Base-by-base conservation (phyloP, 2,113 vertebrate genomes). In the Anguilla rostrata region DNA sequence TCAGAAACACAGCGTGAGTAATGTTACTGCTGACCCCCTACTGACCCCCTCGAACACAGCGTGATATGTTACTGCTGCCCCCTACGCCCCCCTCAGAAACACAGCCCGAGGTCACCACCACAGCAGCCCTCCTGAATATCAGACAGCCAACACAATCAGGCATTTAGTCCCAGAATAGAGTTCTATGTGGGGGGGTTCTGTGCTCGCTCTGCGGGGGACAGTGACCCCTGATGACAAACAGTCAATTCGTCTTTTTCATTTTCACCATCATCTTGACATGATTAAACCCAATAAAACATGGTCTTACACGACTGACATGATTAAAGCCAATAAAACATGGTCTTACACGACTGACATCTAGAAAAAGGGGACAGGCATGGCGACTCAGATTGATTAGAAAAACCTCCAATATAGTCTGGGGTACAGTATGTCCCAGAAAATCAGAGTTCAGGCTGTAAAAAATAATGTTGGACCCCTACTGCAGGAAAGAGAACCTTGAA, bases 11-110 rank as follows among this genome's bases (percentile, higher is more conserved):
- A 34, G 34, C 34, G 0, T 34, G 34, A 34, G 34, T 34, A 34
- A 34, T 34, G 34, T 34, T 34, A 34, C 34, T 34, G 34, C 34
- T 34, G 34, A 34, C 34, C 34, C 34, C 34, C 34, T 34, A 34
- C 34, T 34, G 34, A 0, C 34, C 34, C 34, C 34, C 94, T n/a
- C n/a, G n/a, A 34, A 34, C 34, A 34, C 34, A 34, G 34, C 34
- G 0, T 34, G 34, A 34, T 0, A n/a, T n/a, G 34, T 34, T 34
- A 34, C 34, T 34, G 34, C 34, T 95, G 94, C 95, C 95, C n/a
- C n/a, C n/a, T n/a, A n/a, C n/a, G n/a, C n/a, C 81, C 82, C 88
- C 90, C 91, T 90, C 78, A 91, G 91, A 91, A 86, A 12, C n/a
- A 2, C 71, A 88, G 93, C 87, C 85, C 41, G 82, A 90, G 92